Percentiles rank a stretch among this genome's conserved stretches.
phyloP scores from a whole-genome alignment of 2,888 invertebrate species.

The Synergus japonicus region DNA sequence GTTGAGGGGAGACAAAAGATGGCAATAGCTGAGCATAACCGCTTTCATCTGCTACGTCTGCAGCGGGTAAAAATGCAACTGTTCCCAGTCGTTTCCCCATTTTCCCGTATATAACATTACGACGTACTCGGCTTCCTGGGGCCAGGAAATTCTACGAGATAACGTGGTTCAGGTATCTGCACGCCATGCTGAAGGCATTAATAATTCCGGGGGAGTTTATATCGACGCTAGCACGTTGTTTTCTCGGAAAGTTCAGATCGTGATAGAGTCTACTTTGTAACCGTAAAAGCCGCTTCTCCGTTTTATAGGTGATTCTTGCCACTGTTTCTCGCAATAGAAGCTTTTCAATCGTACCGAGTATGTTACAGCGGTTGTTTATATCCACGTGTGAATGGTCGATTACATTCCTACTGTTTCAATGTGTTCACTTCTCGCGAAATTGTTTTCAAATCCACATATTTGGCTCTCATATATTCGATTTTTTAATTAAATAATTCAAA shows the following conservation, averaged over 20 bases:
- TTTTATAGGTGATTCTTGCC: not conserved
- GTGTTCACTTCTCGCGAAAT: not conserved
- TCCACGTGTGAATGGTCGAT: not conserved
- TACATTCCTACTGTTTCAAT: not conserved
- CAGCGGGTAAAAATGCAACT: slow-evolving; percentile 27
- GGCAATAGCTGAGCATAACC: slow-evolving; percentile 35
- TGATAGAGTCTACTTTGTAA: slow-evolving; percentile 16
- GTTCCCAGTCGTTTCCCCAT: slow-evolving; percentile 20
- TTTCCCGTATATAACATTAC: slow-evolving; percentile 16
- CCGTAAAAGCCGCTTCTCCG: slow-evolving; percentile 5
- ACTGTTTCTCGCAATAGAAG: not conserved
- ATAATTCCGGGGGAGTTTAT: slow-evolving; percentile 31
- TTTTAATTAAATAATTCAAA: too few species aligned
- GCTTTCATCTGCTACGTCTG: slow-evolving; percentile 35
- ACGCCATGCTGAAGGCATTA: not conserved
- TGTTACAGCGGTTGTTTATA: not conserved
- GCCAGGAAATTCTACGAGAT: not conserved
- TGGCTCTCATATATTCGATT: not conserved
- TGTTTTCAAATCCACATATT: not conserved
- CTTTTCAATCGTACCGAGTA: not conserved
- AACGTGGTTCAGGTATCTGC: slow-evolving; percentile 11
- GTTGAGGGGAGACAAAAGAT: slow-evolving; percentile 14
- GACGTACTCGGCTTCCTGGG: slow-evolving; percentile 7
- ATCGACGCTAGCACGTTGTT: slow-evolving; percentile 19
- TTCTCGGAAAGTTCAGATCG: slow-evolving; percentile 18